These are phyloP conservation scores for Acridotheres tristis DNA, from an alignment of 2,797 vertebrate genomes.

Conservation along the genomic window DNA sequence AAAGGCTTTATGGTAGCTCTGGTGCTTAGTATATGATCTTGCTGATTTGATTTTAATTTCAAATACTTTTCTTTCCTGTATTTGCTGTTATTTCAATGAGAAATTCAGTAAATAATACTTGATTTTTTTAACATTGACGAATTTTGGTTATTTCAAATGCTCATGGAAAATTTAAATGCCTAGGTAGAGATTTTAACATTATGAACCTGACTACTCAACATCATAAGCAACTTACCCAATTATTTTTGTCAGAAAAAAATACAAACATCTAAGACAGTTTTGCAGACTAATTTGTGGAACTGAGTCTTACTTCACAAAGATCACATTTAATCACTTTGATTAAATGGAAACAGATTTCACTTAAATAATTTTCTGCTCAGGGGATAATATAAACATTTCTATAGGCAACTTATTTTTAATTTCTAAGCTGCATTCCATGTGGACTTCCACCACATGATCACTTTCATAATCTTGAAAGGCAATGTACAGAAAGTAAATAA, in stretches of 20 bases:
- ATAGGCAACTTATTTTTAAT: background rate
- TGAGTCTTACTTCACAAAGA: background rate
- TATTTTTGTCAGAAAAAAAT: background rate
- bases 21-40: background rate
- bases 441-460: background rate
- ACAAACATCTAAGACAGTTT: background rate
- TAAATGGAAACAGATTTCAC: background rate
- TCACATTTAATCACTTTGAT: background rate
- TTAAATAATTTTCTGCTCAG: background rate
- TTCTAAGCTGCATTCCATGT: background rate
- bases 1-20: background rate
- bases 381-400: background rate
- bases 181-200: background rate
- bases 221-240: background rate
- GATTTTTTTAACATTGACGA: background rate
- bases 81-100: background rate
- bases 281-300: background rate
- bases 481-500: background rate
- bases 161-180: background rate
- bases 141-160: background rate
- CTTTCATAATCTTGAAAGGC: background rate
- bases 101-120: background rate
- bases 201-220: background rate
- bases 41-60: background rate
- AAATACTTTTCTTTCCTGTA: background rate